These are phyloP conservation scores for Takifugu ocellatus DNA, from an alignment of 2,797 vertebrate species.

Conservation along the genomic window DNA sequence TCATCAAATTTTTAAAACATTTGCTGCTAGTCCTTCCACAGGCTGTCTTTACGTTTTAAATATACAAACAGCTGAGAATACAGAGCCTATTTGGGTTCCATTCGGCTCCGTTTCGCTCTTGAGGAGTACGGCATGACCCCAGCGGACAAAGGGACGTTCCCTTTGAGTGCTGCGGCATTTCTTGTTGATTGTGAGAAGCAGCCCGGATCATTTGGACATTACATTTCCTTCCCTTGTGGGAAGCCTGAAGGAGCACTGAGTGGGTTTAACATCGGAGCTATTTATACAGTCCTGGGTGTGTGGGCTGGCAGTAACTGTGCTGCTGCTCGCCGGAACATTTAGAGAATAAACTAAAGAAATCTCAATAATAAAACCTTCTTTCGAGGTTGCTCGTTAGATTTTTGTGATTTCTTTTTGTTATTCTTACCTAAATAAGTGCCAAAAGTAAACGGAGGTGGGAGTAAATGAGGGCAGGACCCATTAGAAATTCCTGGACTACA, in stretches of 20 bases:
- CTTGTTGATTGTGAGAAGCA: slow-evolving; percentile 31
- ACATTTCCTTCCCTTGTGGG: slow-evolving; percentile 40
- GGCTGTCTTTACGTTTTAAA: too few relatives aligned
- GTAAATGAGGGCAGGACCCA: too few relatives aligned
- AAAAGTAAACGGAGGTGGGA: too few relatives aligned
- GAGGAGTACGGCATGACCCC: slow-evolving; percentile 13
- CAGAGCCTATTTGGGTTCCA: too few relatives aligned
- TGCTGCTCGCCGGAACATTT: slow-evolving; percentile 33
- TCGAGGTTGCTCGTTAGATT: too few relatives aligned
- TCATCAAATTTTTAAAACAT: too few relatives aligned
- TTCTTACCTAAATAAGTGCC: too few relatives aligned
- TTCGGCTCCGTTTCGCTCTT: not conserved
- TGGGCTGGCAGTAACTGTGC: slow-evolving; percentile 38
- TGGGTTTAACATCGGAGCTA: slow-evolving; percentile 45
- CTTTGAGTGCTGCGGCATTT: slow-evolving; percentile 16
- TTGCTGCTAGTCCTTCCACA: too few relatives aligned
- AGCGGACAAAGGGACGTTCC: not conserved
- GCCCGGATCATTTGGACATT: slow-evolving; percentile 38
- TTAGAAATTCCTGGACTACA: too few relatives aligned
- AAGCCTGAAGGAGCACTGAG: slow-evolving; percentile 47
- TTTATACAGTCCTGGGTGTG: slow-evolving; percentile 58
- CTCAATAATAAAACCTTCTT: too few relatives aligned
- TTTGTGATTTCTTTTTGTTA: too few relatives aligned
- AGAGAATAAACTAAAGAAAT: slow-evolving; percentile 40
- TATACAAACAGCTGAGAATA: too few relatives aligned